phyloP scores from a whole-genome alignment of 2,888 invertebrate species.

The Drosophila peninsularis region DNA sequence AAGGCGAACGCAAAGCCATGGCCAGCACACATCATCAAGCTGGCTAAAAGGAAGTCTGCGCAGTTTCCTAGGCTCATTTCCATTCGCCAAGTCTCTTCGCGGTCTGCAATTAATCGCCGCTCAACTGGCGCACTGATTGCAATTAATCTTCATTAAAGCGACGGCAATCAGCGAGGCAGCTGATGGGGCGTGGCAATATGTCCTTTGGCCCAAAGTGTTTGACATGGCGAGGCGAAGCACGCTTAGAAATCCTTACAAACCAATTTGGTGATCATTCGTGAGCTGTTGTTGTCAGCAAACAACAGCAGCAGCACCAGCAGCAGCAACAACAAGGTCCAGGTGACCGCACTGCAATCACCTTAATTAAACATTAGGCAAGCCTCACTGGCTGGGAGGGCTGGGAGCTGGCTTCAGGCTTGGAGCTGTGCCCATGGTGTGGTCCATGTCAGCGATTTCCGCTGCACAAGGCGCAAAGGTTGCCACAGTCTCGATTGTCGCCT shows the following conservation, averaged over 20 bases:
- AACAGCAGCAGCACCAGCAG: slow-evolving; percentile 39
- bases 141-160: slow-evolving; percentile 84
- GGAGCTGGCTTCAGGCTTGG: slow-evolving; percentile 35
- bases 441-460: slow-evolving; percentile 83
- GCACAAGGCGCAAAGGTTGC: slow-evolving; percentile 80
- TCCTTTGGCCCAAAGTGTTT: slow-evolving; percentile 76
- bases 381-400: slow-evolving; percentile 61
- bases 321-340: slow-evolving; percentile 45
- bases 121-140: slow-evolving; percentile 83
- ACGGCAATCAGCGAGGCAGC: slow-evolving; percentile 33
- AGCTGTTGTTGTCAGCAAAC: slow-evolving; percentile 65
- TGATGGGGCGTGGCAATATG: slow-evolving; percentile 26
- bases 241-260: slow-evolving; percentile 78
- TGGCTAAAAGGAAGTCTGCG: slow-evolving; percentile 58
- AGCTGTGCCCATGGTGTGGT: slow-evolving; percentile 69
- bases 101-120: slow-evolving; percentile 81
- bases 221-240: slow-evolving; percentile 62
- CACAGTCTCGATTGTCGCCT: slow-evolving; percentile 73
- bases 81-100: slow-evolving; percentile 43
- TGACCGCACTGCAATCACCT: slow-evolving; percentile 81
- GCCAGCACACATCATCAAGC: slow-evolving; percentile 14
- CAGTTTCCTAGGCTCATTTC: slow-evolving; percentile 65
- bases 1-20: slow-evolving; percentile 5
- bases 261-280: slow-evolving; percentile 77
- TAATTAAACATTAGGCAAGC: slow-evolving; percentile 81